Evolutionary conservation across 2,113 vertebrate genomes (phyloP).

Genomic region (Esox niger): DNA sequence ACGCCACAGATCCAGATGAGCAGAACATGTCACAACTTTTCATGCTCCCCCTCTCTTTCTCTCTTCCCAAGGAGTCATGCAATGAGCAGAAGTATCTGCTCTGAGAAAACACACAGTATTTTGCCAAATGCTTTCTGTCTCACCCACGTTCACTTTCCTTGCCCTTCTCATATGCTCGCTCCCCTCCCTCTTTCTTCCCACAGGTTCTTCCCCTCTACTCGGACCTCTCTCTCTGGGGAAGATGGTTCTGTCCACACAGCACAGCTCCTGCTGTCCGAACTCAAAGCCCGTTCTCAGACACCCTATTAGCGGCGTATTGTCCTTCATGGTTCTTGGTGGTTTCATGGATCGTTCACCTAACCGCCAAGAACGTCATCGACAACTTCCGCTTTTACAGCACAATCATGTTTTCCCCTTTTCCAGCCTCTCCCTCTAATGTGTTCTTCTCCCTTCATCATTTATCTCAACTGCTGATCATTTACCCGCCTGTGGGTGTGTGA

Average conservation of each 20-base stretch:
- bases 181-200: background rate
- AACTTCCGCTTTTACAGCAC: too few relatives aligned
- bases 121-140: background rate
- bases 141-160: background rate
- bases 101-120: background rate
- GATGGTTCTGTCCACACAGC: slow-evolving; percentile 3
- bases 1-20: slow-evolving; percentile 15
- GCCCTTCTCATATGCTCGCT: too few relatives aligned
- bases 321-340: too few relatives aligned
- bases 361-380: too few relatives aligned
- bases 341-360: too few relatives aligned
- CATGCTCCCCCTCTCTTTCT: background rate
- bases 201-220: background rate
- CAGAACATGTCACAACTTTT: background rate
- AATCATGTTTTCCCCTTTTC: too few relatives aligned
- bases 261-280: background rate
- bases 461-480: too few relatives aligned
- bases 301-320: too few relatives aligned
- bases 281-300: background rate
- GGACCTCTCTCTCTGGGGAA: background rate
- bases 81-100: background rate
- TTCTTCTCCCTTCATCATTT: too few relatives aligned
- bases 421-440: too few relatives aligned
- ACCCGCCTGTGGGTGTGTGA: too few relatives aligned
- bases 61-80: background rate